phyloP scores from a whole-genome alignment of 2,113 vertebrate genomes.

The Nothoprocta perdicaria region DNA sequence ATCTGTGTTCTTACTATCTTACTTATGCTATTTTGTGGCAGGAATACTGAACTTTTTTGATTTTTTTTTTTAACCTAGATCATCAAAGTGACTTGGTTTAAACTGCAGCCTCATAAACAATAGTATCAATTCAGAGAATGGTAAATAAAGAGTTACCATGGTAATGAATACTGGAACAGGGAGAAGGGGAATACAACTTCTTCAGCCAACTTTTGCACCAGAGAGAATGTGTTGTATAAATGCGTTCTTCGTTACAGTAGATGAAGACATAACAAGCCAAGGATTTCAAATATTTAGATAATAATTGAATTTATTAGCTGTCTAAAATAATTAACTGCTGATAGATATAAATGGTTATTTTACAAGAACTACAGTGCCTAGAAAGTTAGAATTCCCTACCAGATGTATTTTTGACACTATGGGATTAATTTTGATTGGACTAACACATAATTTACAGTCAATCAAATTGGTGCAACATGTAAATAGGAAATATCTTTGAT shows the following conservation, averaged over 20 bases:
- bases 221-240: not conserved
- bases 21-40: not conserved
- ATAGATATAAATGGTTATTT: conserved; percentile 32
- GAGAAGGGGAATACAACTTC: not conserved
- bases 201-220: not conserved
- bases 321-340: conserved; percentile 50
- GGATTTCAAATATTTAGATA: conserved; percentile 44
- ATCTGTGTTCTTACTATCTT: not conserved
- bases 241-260: not conserved
- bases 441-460: not conserved
- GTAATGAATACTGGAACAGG: not conserved
- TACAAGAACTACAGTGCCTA: not conserved
- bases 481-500: conserved; percentile 15
- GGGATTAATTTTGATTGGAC: conserved; percentile 1
- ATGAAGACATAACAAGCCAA: conserved; percentile 5
- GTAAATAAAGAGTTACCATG: rapidly evolving
- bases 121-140: not conserved
- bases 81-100: not conserved
- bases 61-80: not conserved
- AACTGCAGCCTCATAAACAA: not conserved
- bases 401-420: not conserved
- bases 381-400: conserved; percentile 32
- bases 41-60: rapidly evolving
- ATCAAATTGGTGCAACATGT: not conserved
- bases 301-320: conserved; percentile 52